Evolutionary conservation across 2,113 vertebrate genomes (phyloP).

Genomic region (Ptychochromis oligacanthus): DNA sequence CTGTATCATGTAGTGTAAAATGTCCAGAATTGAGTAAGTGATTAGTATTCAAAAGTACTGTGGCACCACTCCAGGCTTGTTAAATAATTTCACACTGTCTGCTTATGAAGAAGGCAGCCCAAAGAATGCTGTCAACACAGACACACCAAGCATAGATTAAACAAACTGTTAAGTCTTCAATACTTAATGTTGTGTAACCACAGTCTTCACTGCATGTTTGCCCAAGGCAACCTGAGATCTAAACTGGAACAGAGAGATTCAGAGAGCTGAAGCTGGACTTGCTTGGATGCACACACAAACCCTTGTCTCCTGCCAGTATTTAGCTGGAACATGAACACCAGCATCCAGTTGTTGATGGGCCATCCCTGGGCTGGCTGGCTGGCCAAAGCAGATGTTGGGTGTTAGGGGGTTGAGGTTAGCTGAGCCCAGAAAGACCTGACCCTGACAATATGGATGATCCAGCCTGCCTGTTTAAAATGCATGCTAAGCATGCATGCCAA

Average conservation of each 20-base stretch:
- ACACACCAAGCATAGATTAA: constrained; percentile 14
- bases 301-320: constrained; percentile 44
- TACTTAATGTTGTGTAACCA: constrained; percentile 44
- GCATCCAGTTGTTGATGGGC: constrained; percentile 52
- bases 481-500: constrained; percentile 11
- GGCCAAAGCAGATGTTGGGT: constrained; percentile 59
- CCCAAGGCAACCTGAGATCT: constrained; percentile 36
- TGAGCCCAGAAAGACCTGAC: constrained; percentile 37
- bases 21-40: not conserved
- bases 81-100: not conserved
- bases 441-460: constrained; percentile 43
- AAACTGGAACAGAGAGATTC: constrained; percentile 31
- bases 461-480: constrained; percentile 46
- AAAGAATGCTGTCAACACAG: constrained; percentile 6
- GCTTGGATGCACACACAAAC: constrained; percentile 31
- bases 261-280: constrained; percentile 33
- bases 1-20: not conserved
- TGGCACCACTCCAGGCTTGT: not conserved
- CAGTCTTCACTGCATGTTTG: constrained; percentile 32
- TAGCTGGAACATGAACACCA: constrained; percentile 44
- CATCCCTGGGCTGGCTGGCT: constrained; percentile 23
- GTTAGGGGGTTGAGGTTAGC: constrained; percentile 51
- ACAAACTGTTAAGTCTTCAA: constrained; percentile 39
- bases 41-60: not conserved
- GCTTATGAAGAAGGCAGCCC: not conserved